These are phyloP conservation scores for Leistus spinibarbis DNA, from an alignment of 2,888 invertebrate species.

Conservation along the genomic window DNA sequence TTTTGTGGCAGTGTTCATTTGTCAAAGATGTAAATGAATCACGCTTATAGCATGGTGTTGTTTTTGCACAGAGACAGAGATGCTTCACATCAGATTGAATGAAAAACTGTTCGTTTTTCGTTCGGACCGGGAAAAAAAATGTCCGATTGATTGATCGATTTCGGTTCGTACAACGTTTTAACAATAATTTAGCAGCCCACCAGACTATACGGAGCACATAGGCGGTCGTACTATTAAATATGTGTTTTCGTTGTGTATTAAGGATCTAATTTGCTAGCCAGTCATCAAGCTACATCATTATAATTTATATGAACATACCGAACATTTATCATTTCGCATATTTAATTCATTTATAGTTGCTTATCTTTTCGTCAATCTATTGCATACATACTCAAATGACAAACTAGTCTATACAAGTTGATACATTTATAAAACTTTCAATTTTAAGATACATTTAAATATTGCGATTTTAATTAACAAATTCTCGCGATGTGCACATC, in stretches of 20 bases:
- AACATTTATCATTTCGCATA: no score
- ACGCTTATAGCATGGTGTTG: not conserved
- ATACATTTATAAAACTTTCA: no score
- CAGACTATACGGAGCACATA: not conserved
- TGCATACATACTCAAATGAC: no score
- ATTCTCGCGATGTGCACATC: no score
- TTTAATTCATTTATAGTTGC: no score
- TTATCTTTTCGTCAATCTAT: no score
- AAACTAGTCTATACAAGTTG: no score
- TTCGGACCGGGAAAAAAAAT: not conserved
- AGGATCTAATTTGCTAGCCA: conserved; percentile 18
- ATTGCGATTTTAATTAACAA: no score
- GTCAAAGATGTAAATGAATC: conserved; percentile 7
- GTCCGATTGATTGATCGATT: conserved; percentile 5
- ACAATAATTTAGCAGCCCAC: conserved; percentile 3
- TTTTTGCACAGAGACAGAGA: not conserved
- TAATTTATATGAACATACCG: not conserved
- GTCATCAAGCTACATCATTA: not conserved
- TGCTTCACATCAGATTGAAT: not conserved
- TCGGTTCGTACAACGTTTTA: conserved; percentile 3
- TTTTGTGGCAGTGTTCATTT: not conserved
- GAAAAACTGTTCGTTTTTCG: not conserved
- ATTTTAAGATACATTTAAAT: no score
- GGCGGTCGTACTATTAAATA: conserved; percentile 23
- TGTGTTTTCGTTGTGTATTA: conserved; percentile 27